A percentile compares a stretch with the other conserved stretches of the same genome.
These are phyloP conservation scores for Brachystomella parvula DNA, from an alignment of 1,140 invertebrate species.

Conservation along the genomic window DNA sequence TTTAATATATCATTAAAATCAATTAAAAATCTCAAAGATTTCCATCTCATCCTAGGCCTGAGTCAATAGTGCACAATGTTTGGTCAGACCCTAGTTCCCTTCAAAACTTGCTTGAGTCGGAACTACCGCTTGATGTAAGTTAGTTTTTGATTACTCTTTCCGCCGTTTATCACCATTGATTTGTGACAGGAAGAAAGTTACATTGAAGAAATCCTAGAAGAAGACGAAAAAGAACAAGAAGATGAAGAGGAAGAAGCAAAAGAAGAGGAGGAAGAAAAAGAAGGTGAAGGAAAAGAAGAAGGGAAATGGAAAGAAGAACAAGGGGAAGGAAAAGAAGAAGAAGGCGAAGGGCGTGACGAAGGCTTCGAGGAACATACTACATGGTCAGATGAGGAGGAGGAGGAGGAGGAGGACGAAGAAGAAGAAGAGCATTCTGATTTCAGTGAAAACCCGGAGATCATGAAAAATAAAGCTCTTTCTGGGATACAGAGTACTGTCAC, in stretches of 20 bases:
- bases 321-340: neutral
- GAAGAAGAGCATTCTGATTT: neutral
- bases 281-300: neutral
- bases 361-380: neutral
- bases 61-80: no score
- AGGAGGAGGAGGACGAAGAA: neutral
- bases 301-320: no score
- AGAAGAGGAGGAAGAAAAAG: neutral
- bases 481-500: neutral
- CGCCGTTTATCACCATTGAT: no score
- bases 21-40: neutral
- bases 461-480: neutral
- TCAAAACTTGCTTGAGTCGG: no score
- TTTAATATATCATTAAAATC: no score
- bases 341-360: slow-evolving; percentile 2
- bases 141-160: no score
- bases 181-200: neutral
- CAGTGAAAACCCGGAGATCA: neutral
- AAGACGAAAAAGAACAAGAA: neutral
- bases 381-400: slow-evolving; percentile 2
- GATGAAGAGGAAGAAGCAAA: slow-evolving; percentile 9
- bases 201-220: neutral
- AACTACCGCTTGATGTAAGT: no score
- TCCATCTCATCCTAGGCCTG: no score
- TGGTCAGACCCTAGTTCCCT: no score